Conservation (phyloP, 2,888 invertebrate species). For the Arge pagana region DNA sequence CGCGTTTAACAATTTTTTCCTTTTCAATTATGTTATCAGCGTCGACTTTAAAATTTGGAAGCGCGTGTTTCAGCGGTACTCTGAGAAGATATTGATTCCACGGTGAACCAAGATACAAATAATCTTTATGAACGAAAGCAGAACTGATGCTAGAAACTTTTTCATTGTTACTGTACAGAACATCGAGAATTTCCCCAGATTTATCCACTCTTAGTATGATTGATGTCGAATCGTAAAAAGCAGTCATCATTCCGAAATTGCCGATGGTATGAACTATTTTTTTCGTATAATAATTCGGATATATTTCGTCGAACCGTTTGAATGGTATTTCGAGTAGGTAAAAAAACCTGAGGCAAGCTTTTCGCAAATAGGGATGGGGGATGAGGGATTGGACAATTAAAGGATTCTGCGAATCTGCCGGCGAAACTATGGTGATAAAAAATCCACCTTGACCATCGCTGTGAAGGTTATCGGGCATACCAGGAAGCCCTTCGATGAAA, state of each 20-base stretch:
- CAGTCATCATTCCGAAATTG: constrained; percentile 36
- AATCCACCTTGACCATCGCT: constrained; percentile 68
- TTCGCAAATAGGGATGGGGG: constrained; percentile 68
- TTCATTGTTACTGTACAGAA: constrained; percentile 67
- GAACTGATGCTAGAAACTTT: constrained; percentile 66
- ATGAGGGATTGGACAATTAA: constrained; percentile 61
- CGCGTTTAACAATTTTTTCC: constrained; percentile 38
- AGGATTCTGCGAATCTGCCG: constrained; percentile 66
- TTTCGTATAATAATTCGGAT: constrained; percentile 70
- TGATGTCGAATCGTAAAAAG: too few species aligned
- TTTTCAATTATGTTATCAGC: constrained; percentile 44
- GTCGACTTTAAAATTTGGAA: constrained; percentile 35
- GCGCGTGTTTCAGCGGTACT: constrained; percentile 63
- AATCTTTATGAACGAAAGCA: constrained; percentile 68
- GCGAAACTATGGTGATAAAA: constrained; percentile 65
- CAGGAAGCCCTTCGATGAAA: constrained; percentile 82
- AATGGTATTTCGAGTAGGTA: constrained; percentile 68
- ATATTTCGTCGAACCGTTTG: constrained; percentile 65
- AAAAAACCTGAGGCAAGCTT: constrained; percentile 67
- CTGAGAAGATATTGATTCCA: constrained; percentile 69
- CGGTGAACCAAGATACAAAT: constrained; percentile 72
- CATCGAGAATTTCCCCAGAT: constrained; percentile 73
- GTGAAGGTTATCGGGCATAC: constrained; percentile 67
- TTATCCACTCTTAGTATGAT: constrained; percentile 66
- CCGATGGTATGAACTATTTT: constrained; percentile 62